Base-by-base conservation (phyloP, 2,888 invertebrate genomes). In the Sphecodes monilicornis region DNA sequence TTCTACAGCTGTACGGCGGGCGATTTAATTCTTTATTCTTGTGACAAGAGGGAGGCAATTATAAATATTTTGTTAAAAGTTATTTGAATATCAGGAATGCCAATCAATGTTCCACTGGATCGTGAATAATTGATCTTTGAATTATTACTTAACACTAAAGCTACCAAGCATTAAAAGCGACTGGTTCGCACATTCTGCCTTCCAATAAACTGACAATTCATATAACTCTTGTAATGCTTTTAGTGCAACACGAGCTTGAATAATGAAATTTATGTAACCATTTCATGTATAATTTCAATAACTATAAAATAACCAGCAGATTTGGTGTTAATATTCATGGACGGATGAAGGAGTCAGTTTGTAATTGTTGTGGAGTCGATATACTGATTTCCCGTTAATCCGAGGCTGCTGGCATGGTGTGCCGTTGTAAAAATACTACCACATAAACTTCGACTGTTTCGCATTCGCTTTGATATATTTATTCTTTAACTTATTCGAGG, bases 391-490 rank as follows among this genome's bases (percentile, higher is more conserved):
- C 32, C 66, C 66, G 32, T 64, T 29, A 0, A 1, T 11, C 50
- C 50, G 50, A 50, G 22, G 3, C 8, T 10, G 22, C 36, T 36
- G 66, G 66, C 36, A 22, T 36, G 36, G 32, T 32, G 66, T 36
- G 60, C 60, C 60, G 60, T 29, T 60, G 10, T 36, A 36, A 66
- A 66, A 66, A 66, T 66, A 66, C 32, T 36, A 66, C 36, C 66
- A 66, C 22, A 36, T 66, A 66, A 66, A n/a, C 68, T 36, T 68
- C 39, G 68, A 68, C 36, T 68, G 36, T 68, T 68, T 68, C 68
- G n/a, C 39, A 5, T 39, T n/a, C 39, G 39, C 68, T n/a, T 13
- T 13, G 22, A 39, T 13, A 70, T 69, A 70, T 43, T 46, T 43
- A 43, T 46, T 70, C 43, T 43, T 43, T 18, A 70, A 43, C 13